phyloP scores from a whole-genome alignment of 2,113 vertebrate species.

The human region GRCh38 chr7:10218501-10219000 shows the following conservation, averaged over 20 bases:
- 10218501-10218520: background rate
- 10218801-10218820: conserved; percentile 52
- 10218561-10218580: background rate
- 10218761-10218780: conserved; percentile 43
- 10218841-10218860: conserved; percentile 41
- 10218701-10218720: background rate
- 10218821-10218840: background rate
- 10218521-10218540: background rate
- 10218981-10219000: conserved; percentile 2
- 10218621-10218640: background rate
- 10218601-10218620: background rate
- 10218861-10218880: conserved; percentile 33
- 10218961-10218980: conserved; percentile 47
- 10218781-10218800: background rate
- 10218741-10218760: conserved; percentile 45
- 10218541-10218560: background rate
- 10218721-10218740: conserved; percentile 35
- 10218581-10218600: background rate
- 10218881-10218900: conserved; percentile 32
- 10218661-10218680: background rate
- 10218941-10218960: background rate
- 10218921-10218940: background rate
- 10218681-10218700: background rate
- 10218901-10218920: background rate
- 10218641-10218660: background rate